Conservation (phyloP, 2,888 invertebrate species). For the Drosophila prolongata region DNA sequence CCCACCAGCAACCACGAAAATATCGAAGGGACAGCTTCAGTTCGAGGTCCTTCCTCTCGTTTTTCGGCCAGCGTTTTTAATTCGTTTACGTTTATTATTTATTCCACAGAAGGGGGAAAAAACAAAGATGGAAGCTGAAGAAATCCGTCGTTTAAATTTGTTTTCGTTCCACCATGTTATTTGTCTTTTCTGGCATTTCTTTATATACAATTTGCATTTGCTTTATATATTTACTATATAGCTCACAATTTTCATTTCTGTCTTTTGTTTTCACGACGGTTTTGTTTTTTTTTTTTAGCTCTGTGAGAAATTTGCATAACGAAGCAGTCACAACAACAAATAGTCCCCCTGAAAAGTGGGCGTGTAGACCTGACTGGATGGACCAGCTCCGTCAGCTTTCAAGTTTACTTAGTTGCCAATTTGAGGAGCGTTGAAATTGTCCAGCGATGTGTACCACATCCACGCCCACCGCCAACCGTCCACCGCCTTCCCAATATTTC, state of each 20-base stretch:
- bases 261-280: slow-evolving; percentile 37
- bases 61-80: slow-evolving; percentile 73
- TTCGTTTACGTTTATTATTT: slow-evolving; percentile 82
- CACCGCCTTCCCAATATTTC: slow-evolving; percentile 20
- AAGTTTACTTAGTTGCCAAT: slow-evolving; percentile 69
- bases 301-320: slow-evolving; percentile 73
- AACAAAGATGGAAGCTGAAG: slow-evolving; percentile 14
- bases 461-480: slow-evolving; percentile 29
- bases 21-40: slow-evolving; percentile 22
- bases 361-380: slow-evolving; percentile 34
- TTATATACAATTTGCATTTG: slow-evolving; percentile 73
- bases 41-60: background rate
- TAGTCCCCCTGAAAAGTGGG: slow-evolving; percentile 28
- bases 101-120: slow-evolving; percentile 57
- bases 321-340: slow-evolving; percentile 63
- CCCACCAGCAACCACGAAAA: slow-evolving; percentile 14
- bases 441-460: slow-evolving; percentile 52
- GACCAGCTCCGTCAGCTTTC: slow-evolving; percentile 39
- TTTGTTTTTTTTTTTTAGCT: slow-evolving; percentile 28
- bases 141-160: slow-evolving; percentile 52
- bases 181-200: slow-evolving; percentile 64
- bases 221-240: slow-evolving; percentile 60
- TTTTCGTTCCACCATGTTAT: slow-evolving; percentile 50
- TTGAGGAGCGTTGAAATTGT: slow-evolving; percentile 52
- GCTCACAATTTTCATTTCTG: slow-evolving; percentile 69